phyloP scores from a whole-genome alignment of 92 coral and sea anemone species.

The Umimayanthus kanabou region DNA sequence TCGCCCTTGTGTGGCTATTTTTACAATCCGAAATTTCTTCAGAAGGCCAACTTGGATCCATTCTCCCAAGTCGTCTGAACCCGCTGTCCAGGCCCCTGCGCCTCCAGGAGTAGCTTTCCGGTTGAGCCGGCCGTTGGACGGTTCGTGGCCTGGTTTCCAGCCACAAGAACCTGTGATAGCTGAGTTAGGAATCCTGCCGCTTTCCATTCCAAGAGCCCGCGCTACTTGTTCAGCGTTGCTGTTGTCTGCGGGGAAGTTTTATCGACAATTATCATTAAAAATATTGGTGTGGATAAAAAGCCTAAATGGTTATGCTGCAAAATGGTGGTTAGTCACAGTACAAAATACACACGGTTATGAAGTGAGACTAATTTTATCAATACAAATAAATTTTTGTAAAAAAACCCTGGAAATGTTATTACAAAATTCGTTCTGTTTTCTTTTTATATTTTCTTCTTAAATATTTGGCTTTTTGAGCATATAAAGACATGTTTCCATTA shows the following conservation, averaged over 20 bases:
- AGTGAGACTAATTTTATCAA: no score
- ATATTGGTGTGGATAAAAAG: background rate
- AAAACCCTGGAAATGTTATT: no score
- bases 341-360: no score
- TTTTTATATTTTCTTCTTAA: no score
- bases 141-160: slow-evolving; percentile 31
- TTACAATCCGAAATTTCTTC: background rate
- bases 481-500: no score
- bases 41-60: slow-evolving; percentile 14
- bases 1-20: slow-evolving; percentile 16
- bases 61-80: slow-evolving; percentile 9
- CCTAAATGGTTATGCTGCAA: background rate
- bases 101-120: background rate
- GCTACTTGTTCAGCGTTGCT: background rate
- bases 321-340: background rate
- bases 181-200: background rate
- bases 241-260: background rate
- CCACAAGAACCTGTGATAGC: slow-evolving; percentile 27
- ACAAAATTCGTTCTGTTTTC: no score
- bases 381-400: no score
- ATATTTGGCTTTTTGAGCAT: no score
- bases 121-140: slow-evolving; percentile 24
- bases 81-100: slow-evolving; percentile 29
- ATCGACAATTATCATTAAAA: background rate
- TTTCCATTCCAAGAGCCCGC: slow-evolving; percentile 24